A percentile compares a stretch with the other conserved stretches of the same genome.
Conservation (phyloP, 2,888 invertebrate species). For the Xestia rhomboidea region DNA sequence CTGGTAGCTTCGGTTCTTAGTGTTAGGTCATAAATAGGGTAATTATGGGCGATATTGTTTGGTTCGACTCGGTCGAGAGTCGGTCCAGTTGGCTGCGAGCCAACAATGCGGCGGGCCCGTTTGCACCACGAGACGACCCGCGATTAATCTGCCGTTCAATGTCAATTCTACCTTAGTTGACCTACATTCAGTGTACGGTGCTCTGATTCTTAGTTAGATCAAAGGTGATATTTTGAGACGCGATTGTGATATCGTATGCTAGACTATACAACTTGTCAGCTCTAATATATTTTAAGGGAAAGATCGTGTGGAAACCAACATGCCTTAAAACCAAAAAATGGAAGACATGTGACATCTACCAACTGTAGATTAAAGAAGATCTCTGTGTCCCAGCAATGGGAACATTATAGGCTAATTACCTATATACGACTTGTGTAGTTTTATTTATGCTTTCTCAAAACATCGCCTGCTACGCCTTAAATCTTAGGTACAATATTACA, state of each 20-base stretch:
- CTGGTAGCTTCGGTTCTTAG: conserved; percentile 65
- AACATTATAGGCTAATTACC: background rate
- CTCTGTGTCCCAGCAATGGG: background rate
- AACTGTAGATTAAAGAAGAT: background rate
- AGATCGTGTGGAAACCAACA: background rate
- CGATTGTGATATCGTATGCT: conserved; percentile 21
- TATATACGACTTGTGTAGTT: background rate
- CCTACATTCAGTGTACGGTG: conserved; percentile 70
- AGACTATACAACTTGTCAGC: background rate
- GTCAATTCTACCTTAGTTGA: conserved; percentile 81
- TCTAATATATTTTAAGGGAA: background rate
- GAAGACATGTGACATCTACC: background rate
- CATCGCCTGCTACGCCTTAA: background rate
- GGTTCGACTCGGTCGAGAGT: conserved; percentile 55
- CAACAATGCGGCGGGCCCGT: conserved; percentile 75
- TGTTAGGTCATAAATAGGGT: conserved; percentile 63
- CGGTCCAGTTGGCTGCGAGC: conserved; percentile 81
- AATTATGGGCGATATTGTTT: conserved; percentile 64
- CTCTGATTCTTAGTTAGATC: conserved; percentile 50
- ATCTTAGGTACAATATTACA: background rate
- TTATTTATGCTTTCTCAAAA: background rate
- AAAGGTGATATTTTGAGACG: conserved; percentile 48
- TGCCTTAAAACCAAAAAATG: background rate
- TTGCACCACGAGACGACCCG: conserved; percentile 75
- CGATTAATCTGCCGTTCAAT: conserved; percentile 79